Conservation (phyloP, 1,140 invertebrate species). For the Notospermus geniculatus region DNA sequence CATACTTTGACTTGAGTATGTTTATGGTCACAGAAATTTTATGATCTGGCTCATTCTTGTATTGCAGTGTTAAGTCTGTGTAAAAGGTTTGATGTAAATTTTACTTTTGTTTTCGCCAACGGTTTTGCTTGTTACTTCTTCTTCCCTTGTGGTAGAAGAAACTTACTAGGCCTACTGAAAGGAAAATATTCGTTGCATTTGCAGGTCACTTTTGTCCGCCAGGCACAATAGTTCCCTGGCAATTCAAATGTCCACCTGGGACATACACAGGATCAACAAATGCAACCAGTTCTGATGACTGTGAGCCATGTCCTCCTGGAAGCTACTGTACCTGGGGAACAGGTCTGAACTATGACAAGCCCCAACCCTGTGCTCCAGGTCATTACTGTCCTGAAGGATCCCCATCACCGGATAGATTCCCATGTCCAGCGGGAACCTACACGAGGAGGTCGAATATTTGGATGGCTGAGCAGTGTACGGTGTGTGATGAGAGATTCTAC, state of each 20-base stretch:
- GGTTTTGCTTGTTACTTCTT: no score
- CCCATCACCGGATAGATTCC: conserved; percentile 36
- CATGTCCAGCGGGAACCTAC: conserved; percentile 48
- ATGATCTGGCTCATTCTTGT: no score
- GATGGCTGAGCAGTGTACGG: conserved; percentile 35
- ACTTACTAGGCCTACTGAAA: no score
- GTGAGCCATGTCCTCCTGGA: conserved; percentile 42
- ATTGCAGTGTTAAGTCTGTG: no score
- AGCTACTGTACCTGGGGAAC: conserved; percentile 38
- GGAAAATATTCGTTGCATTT: no score
- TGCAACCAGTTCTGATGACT: conserved; percentile 41
- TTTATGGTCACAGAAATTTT: no score
- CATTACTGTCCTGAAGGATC: conserved; percentile 47
- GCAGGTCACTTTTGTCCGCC: conserved; percentile 40
- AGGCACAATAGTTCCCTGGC: conserved; percentile 37
- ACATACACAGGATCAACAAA: conserved; percentile 40
- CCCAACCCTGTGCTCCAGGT: conserved; percentile 40
- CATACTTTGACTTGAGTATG: no score
- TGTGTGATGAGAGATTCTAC: conserved; percentile 41
- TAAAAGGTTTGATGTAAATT: no score
- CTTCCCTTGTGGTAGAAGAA: no score
- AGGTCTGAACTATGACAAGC: conserved; percentile 24
- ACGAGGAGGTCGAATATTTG: conserved; percentile 33
- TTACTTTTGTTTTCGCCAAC: no score
- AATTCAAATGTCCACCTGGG: conserved; percentile 47